A percentile compares a stretch with the other conserved stretches of the same genome.
These are phyloP conservation scores for Hoplostethus atlanticus DNA, from an alignment of 2,797 vertebrate species.

Conservation along the genomic window DNA sequence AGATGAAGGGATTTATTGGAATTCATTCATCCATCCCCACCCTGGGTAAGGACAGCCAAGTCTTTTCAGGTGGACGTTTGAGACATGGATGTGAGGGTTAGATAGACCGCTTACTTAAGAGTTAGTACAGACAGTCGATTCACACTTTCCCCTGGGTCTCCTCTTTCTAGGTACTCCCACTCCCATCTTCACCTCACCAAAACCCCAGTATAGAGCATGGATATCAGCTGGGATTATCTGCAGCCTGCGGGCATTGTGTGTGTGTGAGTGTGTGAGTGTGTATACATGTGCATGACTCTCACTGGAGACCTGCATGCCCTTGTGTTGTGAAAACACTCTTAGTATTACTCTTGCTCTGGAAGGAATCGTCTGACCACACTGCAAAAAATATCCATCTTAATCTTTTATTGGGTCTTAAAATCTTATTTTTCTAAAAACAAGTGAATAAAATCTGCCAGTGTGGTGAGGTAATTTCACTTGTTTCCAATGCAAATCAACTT, in stretches of 20 bases:
- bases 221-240: conserved; percentile 53
- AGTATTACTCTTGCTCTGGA: background rate
- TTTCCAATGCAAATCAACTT: no score
- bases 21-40: background rate
- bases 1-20: background rate
- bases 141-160: conserved; percentile 24
- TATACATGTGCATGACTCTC: conserved; percentile 5
- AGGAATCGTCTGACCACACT: background rate
- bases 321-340: conserved; percentile 40
- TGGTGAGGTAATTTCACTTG: no score
- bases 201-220: conserved; percentile 9
- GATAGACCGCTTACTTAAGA: background rate
- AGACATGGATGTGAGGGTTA: conserved; percentile 1
- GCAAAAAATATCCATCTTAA: no score
- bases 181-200: conserved; percentile 20
- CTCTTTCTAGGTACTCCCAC: background rate
- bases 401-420: no score
- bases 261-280: conserved; percentile 10
- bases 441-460: no score
- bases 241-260: conserved; percentile 32
- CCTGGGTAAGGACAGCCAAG: background rate
- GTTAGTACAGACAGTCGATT: conserved; percentile 21
- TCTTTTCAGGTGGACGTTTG: background rate
- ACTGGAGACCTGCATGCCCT: conserved; percentile 10
- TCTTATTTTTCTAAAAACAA: no score